phyloP scores from a whole-genome alignment of 2,797 vertebrate genomes.

The Typhlichthys subterraneus region DNA sequence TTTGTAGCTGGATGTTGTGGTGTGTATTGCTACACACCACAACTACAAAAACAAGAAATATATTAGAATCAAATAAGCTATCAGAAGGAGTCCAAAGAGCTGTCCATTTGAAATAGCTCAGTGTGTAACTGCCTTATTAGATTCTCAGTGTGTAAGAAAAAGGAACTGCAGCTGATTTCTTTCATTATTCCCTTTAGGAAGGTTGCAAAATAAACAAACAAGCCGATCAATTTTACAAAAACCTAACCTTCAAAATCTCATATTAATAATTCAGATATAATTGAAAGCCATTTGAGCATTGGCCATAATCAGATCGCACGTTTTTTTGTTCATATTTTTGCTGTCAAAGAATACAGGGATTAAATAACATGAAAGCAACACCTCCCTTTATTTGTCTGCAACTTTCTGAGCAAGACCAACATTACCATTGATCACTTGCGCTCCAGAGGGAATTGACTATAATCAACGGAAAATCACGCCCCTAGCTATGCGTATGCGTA shows the following conservation, averaged over 20 bases:
- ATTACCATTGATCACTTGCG: constrained; percentile 53
- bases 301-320: constrained; percentile 36
- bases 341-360: constrained; percentile 36
- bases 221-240: constrained; percentile 21
- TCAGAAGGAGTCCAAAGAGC: no score
- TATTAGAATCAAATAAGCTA: no score
- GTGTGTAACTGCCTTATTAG: no score
- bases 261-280: constrained; percentile 31
- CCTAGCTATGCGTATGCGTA: constrained; percentile 3
- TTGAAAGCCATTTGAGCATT: constrained; percentile 24
- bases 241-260: constrained; percentile 28
- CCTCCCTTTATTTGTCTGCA: constrained; percentile 55
- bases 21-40: no score
- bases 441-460: constrained; percentile 43
- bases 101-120: no score
- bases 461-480: constrained; percentile 23
- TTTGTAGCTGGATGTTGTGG: no score
- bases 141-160: no score
- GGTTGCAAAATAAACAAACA: constrained; percentile 15
- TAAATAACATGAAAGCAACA: constrained; percentile 22
- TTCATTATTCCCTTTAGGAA: background rate
- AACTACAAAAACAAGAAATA: no score
- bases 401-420: constrained; percentile 36
- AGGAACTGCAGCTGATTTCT: no score
- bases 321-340: constrained; percentile 31